Conservation (phyloP, 2,888 invertebrate genomes). For the Teinopalpus imperialis region DNA sequence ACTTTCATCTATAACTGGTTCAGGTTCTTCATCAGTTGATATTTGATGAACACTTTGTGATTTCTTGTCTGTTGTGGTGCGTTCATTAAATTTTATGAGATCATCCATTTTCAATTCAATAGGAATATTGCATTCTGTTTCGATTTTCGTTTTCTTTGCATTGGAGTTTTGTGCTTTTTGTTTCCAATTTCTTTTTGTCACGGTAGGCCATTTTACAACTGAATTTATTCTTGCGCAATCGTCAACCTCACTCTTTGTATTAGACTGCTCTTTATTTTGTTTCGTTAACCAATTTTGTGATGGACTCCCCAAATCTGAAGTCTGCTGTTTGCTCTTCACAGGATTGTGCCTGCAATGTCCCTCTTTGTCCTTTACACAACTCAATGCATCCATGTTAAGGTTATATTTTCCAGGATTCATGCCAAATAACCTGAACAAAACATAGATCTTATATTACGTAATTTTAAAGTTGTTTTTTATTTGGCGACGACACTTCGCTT, state of each 20-base stretch:
- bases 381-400: constrained; percentile 61
- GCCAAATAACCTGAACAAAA: constrained; percentile 58
- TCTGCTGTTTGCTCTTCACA: constrained; percentile 35
- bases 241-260: constrained; percentile 45
- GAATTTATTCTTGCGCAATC: constrained; percentile 63
- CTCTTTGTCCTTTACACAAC: constrained; percentile 63
- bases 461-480: background rate
- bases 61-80: constrained; percentile 29
- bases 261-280: constrained; percentile 40
- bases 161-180: constrained; percentile 47
- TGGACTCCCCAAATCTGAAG: constrained; percentile 24
- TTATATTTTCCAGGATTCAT: constrained; percentile 67
- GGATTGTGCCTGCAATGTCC: constrained; percentile 66
- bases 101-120: constrained; percentile 57
- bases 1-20: constrained; percentile 21
- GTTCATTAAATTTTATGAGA: constrained; percentile 36
- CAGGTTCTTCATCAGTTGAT: constrained; percentile 25
- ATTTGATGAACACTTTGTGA: constrained; percentile 17
- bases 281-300: constrained; percentile 39
- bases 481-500: background rate
- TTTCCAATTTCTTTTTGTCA: constrained; percentile 59
- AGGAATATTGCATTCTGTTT: constrained; percentile 43
- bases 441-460: background rate
- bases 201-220: constrained; percentile 60
- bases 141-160: constrained; percentile 57